Percentiles rank a stretch among this genome's conserved stretches.
Evolutionary conservation across 1,140 invertebrate species (phyloP).

Genomic region (Dolichoris vasculosae): DNA sequence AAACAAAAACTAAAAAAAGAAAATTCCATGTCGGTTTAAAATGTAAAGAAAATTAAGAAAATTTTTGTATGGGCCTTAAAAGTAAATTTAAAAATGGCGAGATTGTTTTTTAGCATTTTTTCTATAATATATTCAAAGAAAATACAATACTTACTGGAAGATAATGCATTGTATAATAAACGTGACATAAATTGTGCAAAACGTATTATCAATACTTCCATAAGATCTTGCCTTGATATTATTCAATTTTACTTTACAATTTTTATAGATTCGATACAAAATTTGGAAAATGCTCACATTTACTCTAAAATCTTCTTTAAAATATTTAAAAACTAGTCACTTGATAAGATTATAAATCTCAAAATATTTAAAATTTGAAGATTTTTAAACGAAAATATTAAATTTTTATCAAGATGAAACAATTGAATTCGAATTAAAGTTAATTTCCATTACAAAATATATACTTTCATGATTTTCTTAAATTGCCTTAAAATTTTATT

Average conservation of each 20-base stretch:
- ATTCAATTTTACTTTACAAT: background rate
- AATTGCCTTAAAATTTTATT: slow-evolving; percentile 53
- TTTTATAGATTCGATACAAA: slow-evolving; percentile 11
- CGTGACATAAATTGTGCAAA: background rate
- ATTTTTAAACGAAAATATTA: too few relatives aligned
- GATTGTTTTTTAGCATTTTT: slow-evolving; percentile 23
- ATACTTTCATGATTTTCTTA: slow-evolving; percentile 46
- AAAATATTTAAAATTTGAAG: too few relatives aligned
- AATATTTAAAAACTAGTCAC: too few relatives aligned
- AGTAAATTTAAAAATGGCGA: slow-evolving; percentile 6
- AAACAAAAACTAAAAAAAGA: too few relatives aligned
- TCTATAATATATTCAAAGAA: slow-evolving; percentile 6
- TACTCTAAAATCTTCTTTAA: too few relatives aligned
- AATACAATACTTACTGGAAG: background rate
- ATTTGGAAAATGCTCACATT: too few relatives aligned
- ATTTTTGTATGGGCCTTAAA: slow-evolving; percentile 1
- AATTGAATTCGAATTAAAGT: too few relatives aligned
- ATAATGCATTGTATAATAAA: background rate
- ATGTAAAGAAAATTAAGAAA: background rate
- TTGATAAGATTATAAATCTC: too few relatives aligned
- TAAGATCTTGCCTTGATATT: background rate
- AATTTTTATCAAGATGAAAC: too few relatives aligned
- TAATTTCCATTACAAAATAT: background rate
- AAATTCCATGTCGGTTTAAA: background rate
- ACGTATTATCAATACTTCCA: background rate